Evolutionary conservation across 2,797 vertebrate genomes (phyloP), one percentile per base, ranked within the genome.

Genomic region (Ctenosaura bakeri): DNA sequence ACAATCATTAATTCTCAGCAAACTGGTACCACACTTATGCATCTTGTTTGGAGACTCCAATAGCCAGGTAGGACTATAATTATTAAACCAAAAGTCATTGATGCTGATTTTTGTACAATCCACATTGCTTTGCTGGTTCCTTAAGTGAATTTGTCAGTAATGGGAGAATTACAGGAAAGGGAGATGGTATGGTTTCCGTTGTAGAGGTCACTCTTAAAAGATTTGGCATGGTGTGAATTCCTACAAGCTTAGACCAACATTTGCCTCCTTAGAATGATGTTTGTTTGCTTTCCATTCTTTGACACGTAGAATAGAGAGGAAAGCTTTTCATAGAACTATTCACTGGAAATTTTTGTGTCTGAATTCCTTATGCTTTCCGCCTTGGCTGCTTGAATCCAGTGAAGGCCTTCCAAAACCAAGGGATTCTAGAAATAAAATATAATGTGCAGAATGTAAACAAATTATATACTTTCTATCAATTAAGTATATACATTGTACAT

Each of bases 1-100:
- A 59, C 98, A 99, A 20, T 85, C 97, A 0, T 96, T 99, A 96
- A 97, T 97, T 92, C 97, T 99, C 96, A 99, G 98, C 97, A 99
- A 99, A 96, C 94, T 99, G 93, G 98, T 99, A 90, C 99, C 98
- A 78, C 98, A 98, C 96, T 97, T 99, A 90, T 99, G 99, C 93
- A 32, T 97, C 93, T 96, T 98, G 6, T 97, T 98, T 91, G 98
- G 98, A 96, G 99, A 99, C 97, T 98, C 98, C 38, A 99, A 99
- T 94, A 98, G 98, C 93, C 99, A 99, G 98, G 99, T 99, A 96
- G 96, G 85, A 74, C 87, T 88, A 92, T 26, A 54, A 9, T 77
- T 32, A 10, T 62, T 83, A 8, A 73, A 14, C 22, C n/a, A n/a
- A 59, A 81, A 71, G 9, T 32, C 42, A 26, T 3, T 3, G 32